These are phyloP conservation scores for Odontomachus brunneus DNA, from an alignment of 1,140 invertebrate genomes.

Conservation along the genomic window DNA sequence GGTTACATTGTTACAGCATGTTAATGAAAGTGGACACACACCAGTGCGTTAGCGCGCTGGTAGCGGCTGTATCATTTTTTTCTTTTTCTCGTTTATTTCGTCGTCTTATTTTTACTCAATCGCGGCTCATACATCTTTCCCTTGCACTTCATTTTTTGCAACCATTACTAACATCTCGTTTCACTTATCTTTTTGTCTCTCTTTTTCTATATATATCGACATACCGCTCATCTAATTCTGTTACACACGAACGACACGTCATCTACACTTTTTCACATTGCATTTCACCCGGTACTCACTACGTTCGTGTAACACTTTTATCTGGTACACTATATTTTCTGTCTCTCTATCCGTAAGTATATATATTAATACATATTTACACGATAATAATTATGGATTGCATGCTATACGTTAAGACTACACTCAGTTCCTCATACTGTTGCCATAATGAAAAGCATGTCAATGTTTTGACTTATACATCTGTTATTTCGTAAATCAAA, in stretches of 20 bases:
- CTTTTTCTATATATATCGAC: constrained; percentile 28
- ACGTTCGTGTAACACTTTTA: constrained; percentile 21
- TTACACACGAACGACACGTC: constrained; percentile 24
- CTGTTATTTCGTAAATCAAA: constrained; percentile 6
- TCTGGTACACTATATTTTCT: constrained; percentile 44
- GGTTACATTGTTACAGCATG: constrained; percentile 84
- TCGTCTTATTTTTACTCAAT: constrained; percentile 41
- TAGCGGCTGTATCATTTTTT: constrained; percentile 65
- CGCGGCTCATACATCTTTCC: constrained; percentile 22
- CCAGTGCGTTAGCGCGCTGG: constrained; percentile 74
- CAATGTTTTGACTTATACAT: neutral
- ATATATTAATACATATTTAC: constrained; percentile 42
- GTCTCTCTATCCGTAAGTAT: constrained; percentile 69
- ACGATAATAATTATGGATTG: constrained; percentile 14
- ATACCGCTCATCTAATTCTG: constrained; percentile 43
- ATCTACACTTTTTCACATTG: constrained; percentile 19
- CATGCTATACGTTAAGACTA: constrained; percentile 8
- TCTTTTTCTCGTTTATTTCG: constrained; percentile 49
- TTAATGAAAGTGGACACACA: constrained; percentile 79
- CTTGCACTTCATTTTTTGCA: constrained; percentile 53
- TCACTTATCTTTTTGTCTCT: no score
- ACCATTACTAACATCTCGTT: constrained; percentile 52
- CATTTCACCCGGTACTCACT: constrained; percentile 26
- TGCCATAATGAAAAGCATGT: constrained; percentile 4
- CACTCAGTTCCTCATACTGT: neutral